Evolutionary conservation across 2,888 invertebrate genomes (phyloP).

Genomic region (Gisinianus flammeolus): DNA sequence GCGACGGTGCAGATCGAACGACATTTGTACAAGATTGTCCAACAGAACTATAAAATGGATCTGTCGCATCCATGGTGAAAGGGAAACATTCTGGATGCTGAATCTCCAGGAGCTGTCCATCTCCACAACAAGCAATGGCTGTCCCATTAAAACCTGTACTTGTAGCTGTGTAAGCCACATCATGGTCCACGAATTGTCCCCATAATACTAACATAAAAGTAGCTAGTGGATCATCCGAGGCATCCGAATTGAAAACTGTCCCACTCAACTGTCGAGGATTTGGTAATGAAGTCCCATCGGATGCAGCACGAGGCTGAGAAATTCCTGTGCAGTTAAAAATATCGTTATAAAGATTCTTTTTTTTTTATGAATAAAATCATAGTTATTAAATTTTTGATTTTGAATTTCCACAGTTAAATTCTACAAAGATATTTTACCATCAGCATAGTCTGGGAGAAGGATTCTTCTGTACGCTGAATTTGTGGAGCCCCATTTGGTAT

Average conservation of each 20-base stretch:
- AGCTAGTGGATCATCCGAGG: constrained; percentile 71
- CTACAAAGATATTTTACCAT: constrained; percentile 73
- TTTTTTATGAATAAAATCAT: too few relatives aligned
- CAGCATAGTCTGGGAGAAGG: constrained; percentile 76
- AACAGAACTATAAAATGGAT: constrained; percentile 73
- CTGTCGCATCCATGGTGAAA: constrained; percentile 67
- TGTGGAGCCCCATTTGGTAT: constrained; percentile 74
- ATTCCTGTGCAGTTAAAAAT: constrained; percentile 64
- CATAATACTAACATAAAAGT: constrained; percentile 81
- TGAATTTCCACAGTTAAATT: too few relatives aligned
- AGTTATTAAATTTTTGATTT: too few relatives aligned
- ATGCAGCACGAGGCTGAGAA: constrained; percentile 69
- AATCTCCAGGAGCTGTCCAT: constrained; percentile 41
- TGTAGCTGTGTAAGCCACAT: constrained; percentile 82
- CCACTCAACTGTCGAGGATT: constrained; percentile 78
- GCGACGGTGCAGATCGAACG: constrained; percentile 79
- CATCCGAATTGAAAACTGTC: constrained; percentile 65
- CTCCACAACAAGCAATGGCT: constrained; percentile 73
- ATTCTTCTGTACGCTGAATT: constrained; percentile 76
- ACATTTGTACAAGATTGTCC: constrained; percentile 84
- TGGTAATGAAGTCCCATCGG: constrained; percentile 68
- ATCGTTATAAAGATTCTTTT: not conserved
- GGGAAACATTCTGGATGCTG: constrained; percentile 82
- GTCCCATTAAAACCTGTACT: constrained; percentile 68
- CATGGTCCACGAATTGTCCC: constrained; percentile 88